A percentile compares a stretch with the other conserved stretches of the same genome.
Conservation (phyloP, 2,888 invertebrate species). For the Tetragonula carbonaria region DNA sequence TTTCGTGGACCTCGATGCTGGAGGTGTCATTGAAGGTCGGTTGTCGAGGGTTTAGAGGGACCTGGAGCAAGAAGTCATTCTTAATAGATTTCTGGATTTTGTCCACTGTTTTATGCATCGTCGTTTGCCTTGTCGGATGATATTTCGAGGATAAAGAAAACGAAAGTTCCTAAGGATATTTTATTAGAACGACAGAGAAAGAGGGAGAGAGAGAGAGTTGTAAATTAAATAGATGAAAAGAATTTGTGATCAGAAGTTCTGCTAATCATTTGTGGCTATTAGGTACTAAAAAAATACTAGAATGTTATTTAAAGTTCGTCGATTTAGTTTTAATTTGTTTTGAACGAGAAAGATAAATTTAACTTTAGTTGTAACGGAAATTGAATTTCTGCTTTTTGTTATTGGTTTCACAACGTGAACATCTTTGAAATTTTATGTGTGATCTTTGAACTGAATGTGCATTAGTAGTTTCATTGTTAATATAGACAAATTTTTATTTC, state of each 20-base stretch:
- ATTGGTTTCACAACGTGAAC: neutral
- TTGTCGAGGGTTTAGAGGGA: neutral
- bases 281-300: neutral
- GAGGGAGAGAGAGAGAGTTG: neutral
- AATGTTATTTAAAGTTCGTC: neutral
- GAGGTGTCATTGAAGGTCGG: neutral
- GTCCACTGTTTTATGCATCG: neutral
- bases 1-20: neutral
- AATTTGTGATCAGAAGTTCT: neutral
- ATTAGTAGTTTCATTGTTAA: neutral
- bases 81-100: neutral
- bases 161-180: constrained; percentile 63
- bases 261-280: neutral
- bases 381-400: neutral
- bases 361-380: neutral
- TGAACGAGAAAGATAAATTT: neutral
- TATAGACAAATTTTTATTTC: neutral
- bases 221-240: neutral
- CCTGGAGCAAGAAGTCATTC: neutral
- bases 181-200: constrained; percentile 20
- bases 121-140: constrained; percentile 40
- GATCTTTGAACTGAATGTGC: neutral
- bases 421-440: neutral
- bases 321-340: neutral
- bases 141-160: constrained; percentile 37